Conservation (phyloP, 2,888 invertebrate species). For the Hydroisotoma schaefferi region DNA sequence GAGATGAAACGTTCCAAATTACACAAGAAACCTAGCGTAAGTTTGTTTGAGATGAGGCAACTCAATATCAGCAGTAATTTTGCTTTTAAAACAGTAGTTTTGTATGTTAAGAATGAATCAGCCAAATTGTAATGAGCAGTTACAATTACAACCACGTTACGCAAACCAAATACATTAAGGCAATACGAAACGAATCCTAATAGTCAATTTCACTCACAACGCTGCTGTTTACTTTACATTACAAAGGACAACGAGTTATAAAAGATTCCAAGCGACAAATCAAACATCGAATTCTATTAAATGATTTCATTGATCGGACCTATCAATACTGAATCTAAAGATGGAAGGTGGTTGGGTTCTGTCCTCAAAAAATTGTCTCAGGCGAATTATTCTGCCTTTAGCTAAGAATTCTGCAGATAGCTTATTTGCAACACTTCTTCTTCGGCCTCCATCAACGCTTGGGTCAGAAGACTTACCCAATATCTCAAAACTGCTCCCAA, state of each 20-base stretch:
- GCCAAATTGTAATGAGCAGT: no score
- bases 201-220: background rate
- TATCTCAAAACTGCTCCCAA: conserved; percentile 30
- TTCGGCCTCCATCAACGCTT: conserved; percentile 41
- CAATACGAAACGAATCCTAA: no score
- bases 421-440: conserved; percentile 47
- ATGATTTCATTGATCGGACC: conserved; percentile 24
- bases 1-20: no score
- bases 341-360: conserved; percentile 46
- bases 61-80: no score
- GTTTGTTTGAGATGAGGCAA: no score
- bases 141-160: no score
- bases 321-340: conserved; percentile 48
- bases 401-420: conserved; percentile 49
- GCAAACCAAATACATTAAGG: no score
- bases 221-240: background rate
- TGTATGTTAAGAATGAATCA: no score
- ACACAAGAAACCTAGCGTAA: no score
- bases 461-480: conserved; percentile 37
- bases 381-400: conserved; percentile 47
- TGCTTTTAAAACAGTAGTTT: no score
- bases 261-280: conserved; percentile 14
- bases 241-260: background rate
- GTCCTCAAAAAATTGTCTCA: conserved; percentile 49
- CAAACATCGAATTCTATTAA: conserved; percentile 9